Evolutionary conservation across 2,888 invertebrate genomes (phyloP), one percentile per base, ranked within the genome.

Genomic region (Xestoiulus laeticollis): DNA sequence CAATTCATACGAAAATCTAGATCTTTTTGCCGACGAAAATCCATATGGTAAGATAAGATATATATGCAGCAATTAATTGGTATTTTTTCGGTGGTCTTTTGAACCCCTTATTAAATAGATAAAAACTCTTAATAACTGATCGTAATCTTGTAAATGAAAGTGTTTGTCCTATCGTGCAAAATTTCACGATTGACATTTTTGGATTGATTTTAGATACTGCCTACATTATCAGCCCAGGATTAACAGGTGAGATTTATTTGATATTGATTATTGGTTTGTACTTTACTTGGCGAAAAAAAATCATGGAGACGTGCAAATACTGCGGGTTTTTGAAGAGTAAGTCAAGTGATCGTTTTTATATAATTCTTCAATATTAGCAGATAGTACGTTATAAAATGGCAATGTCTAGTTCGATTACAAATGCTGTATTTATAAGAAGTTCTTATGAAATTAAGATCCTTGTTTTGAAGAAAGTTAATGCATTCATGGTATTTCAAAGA

Each of bases 1-100:
- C 90, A 96, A 97, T 93, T 96, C 96, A 88, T 95, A 96, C 89
- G 95, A 96, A 90, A 94, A 94, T 90, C 93, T 94, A 90, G 91
- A 91, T 89, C 88, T 90, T 43, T 87, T 88, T 22, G 89, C 89
- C 12, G 90, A 90, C 88, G 90, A 90, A 83, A 89, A 88, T 88
- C 87, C 89, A n/a, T 89, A 90, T 88, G 90, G 90, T 90, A 89
- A 89, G 89, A 85, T 32, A 38, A 38, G 33, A 38, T 38, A 38
- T 38, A 38, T 38, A 38, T 38, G 33, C 33, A 5, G 6, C 2
- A 38, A 38, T 38, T 38, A 38, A 38, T 38, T 38, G n/a, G n/a
- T n/a, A n/a, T n/a, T n/a, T n/a, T n/a, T n/a, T n/a, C n/a, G n/a
- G n/a, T n/a, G n/a, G n/a, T 38, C 33, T 38, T 38, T 38, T 38